Evolutionary conservation across 2,113 vertebrate species (phyloP).

Genomic region (Pollimyrus isidori): DNA sequence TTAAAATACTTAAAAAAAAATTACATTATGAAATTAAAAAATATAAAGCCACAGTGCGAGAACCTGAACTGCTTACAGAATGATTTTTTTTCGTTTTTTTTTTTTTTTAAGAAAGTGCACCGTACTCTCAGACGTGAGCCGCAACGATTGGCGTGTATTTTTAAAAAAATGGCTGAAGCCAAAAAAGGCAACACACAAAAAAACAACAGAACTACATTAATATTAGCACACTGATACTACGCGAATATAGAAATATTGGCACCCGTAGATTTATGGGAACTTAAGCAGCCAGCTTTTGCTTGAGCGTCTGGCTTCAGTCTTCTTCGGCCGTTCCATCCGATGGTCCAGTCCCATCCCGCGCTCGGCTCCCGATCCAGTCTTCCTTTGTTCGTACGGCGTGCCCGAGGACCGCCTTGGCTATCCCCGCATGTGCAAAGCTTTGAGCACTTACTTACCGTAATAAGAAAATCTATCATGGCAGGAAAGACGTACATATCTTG

Average conservation of each 20-base stretch:
- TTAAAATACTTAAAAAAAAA: slow-evolving; percentile 7
- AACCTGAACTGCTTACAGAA: slow-evolving; percentile 25
- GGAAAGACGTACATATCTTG: slow-evolving; percentile 34
- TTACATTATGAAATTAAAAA: neutral
- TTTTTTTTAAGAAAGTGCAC: slow-evolving; percentile 43
- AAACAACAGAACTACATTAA: neutral
- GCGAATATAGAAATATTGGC: neutral
- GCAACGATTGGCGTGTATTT: slow-evolving; percentile 24
- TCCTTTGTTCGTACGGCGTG: neutral
- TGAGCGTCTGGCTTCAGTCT: neutral
- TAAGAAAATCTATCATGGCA: slow-evolving; percentile 52
- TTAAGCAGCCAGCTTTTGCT: neutral
- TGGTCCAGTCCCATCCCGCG: neutral
- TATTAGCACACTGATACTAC: slow-evolving; percentile 24
- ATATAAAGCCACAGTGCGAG: slow-evolving; percentile 32
- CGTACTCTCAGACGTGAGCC: slow-evolving; percentile 31
- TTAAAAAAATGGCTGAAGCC: slow-evolving; percentile 8
- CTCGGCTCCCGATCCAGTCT: slow-evolving; percentile 7
- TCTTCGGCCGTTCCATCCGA: slow-evolving; percentile 6
- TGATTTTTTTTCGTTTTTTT: neutral
- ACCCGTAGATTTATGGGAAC: slow-evolving; percentile 20
- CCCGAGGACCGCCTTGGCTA: neutral
- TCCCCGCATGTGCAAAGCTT: slow-evolving; percentile 43
- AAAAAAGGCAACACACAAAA: slow-evolving; percentile 9
- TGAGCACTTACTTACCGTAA: slow-evolving; percentile 48